These are phyloP conservation scores for Megastigmus dorsalis DNA, from an alignment of 2,888 invertebrate genomes.

Conservation along the genomic window DNA sequence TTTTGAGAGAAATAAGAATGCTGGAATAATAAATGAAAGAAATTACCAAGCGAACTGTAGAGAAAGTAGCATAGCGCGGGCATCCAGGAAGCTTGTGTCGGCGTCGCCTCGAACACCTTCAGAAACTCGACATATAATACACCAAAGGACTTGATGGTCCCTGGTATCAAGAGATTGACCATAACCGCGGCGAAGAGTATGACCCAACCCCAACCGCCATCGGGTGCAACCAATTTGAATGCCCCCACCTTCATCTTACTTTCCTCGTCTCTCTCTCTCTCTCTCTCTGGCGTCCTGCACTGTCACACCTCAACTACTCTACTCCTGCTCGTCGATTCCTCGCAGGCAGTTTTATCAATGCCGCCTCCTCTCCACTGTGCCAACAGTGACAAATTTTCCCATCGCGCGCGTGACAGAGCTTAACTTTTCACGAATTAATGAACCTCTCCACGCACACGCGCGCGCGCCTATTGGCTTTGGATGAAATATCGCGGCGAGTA, in stretches of 20 bases:
- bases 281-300: too few species aligned
- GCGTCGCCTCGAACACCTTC: conserved; percentile 85
- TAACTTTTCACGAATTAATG: too few species aligned
- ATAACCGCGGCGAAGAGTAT: conserved; percentile 79
- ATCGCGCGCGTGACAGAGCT: too few species aligned
- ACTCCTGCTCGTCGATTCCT: too few species aligned
- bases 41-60: conserved; percentile 89
- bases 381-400: too few species aligned
- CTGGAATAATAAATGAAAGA: conserved; percentile 4
- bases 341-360: too few species aligned
- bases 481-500: too few species aligned
- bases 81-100: conserved; percentile 87
- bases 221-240: conserved; percentile 72
- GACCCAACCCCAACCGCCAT: conserved; percentile 76
- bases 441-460: too few species aligned
- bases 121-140: conserved; percentile 89
- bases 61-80: conserved; percentile 91
- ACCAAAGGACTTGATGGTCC: conserved; percentile 91
- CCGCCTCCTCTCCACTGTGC: too few species aligned
- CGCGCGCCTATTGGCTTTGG: too few species aligned
- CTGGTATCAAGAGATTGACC: conserved; percentile 89
- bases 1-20: background rate
- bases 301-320: too few species aligned
- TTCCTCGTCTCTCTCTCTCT: too few species aligned
- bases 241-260: background rate